phyloP scores from a whole-genome alignment of 2,113 vertebrate species.

The Tragelaphus imberbis region DNA sequence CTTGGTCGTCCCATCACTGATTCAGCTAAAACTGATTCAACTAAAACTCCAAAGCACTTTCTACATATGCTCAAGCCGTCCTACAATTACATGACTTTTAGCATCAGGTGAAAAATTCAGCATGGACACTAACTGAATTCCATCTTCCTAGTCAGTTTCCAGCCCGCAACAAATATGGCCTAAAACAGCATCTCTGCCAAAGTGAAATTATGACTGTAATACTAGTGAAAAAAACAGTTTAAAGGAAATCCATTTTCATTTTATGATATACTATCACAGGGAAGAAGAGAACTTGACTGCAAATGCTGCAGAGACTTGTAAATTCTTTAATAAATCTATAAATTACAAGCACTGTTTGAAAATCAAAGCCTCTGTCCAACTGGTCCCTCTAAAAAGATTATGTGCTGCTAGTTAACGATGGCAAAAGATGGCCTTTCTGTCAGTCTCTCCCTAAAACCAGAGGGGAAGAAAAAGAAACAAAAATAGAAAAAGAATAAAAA shows the following conservation, averaged over 20 bases:
- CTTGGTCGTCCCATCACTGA: not conserved
- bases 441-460: not conserved
- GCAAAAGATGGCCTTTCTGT: not conserved
- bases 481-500: not conserved
- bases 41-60: not conserved
- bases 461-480: not conserved
- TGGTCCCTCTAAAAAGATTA: not conserved
- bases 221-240: not conserved
- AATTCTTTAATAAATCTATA: not conserved
- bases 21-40: not conserved
- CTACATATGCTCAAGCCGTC: not conserved
- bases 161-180: not conserved
- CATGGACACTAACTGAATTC: not conserved
- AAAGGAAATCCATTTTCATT: not conserved
- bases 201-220: not conserved
- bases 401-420: not conserved
- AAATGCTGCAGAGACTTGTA: not conserved
- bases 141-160: not conserved
- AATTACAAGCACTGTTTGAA: not conserved
- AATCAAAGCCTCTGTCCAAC: not conserved
- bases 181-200: not conserved
- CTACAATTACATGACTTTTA: not conserved
- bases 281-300: not conserved
- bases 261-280: not conserved
- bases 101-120: not conserved